Percentiles rank a stretch among this genome's conserved stretches.
These are phyloP conservation scores for Hyalella azteca DNA, from an alignment of 2,888 invertebrate genomes.

Conservation along the genomic window DNA sequence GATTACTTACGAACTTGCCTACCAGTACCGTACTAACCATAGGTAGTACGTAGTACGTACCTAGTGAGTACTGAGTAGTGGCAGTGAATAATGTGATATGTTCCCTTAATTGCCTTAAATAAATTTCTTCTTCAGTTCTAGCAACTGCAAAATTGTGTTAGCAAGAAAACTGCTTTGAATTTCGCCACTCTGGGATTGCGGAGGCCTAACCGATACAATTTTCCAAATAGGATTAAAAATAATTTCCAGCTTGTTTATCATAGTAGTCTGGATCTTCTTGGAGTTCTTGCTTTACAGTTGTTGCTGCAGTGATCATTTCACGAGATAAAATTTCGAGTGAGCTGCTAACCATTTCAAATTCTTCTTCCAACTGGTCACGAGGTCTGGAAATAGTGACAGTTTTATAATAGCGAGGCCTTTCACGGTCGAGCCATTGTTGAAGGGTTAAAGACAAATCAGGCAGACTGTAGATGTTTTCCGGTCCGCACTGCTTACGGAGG, in stretches of 20 bases:
- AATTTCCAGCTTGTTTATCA: not conserved
- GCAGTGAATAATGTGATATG: too few relatives aligned
- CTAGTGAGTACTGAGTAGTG: too few relatives aligned
- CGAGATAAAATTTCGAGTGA: not conserved
- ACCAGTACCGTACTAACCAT: too few relatives aligned
- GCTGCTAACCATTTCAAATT: not conserved
- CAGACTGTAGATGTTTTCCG: not conserved
- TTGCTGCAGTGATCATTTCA: not conserved
- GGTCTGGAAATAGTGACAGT: not conserved
- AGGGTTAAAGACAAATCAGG: not conserved
- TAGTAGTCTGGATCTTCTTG: not conserved
- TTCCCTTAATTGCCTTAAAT: too few relatives aligned
- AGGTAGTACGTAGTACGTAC: too few relatives aligned
- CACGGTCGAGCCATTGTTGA: not conserved
- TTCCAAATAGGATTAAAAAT: not conserved
- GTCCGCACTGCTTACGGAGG: not conserved
- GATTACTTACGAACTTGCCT: too few relatives aligned
- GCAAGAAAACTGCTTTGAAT: too few relatives aligned
- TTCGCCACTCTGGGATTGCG: too few relatives aligned
- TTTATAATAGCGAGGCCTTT: not conserved
- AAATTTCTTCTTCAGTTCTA: too few relatives aligned
- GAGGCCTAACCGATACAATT: too few relatives aligned
- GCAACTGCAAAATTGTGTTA: too few relatives aligned
- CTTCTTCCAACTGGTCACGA: not conserved
- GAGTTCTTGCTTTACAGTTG: not conserved